These are phyloP conservation scores for Diarsia brunnea DNA, from an alignment of 2,888 invertebrate species.

Conservation along the genomic window DNA sequence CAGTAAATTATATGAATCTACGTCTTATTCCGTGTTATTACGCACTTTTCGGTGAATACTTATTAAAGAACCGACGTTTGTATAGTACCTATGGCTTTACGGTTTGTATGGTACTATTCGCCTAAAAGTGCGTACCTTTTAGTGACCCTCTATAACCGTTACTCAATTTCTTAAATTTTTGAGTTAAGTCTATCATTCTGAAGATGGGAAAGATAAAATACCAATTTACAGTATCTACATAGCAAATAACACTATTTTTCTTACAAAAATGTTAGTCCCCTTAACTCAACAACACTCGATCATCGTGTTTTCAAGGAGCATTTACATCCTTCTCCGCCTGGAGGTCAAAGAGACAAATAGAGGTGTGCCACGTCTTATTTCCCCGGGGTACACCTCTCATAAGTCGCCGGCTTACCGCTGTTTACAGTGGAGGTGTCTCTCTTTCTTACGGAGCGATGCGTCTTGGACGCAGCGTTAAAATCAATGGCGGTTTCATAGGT, in stretches of 20 bases:
- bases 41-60: too few species aligned
- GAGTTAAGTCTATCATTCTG: too few species aligned
- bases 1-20: too few species aligned
- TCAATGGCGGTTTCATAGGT: not conserved
- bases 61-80: too few species aligned
- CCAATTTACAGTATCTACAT: too few species aligned
- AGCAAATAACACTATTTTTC: not conserved
- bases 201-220: too few species aligned
- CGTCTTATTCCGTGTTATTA: too few species aligned
- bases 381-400: constrained; percentile 77
- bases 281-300: constrained; percentile 39
- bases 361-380: constrained; percentile 79
- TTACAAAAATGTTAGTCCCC: constrained; percentile 11
- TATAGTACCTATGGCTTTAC: too few species aligned
- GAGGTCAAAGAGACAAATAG: constrained; percentile 74
- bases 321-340: constrained; percentile 42
- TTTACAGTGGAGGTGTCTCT: constrained; percentile 65
- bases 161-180: too few species aligned
- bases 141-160: too few species aligned
- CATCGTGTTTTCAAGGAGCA: constrained; percentile 47
- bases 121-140: too few species aligned
- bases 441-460: constrained; percentile 31
- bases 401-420: constrained; percentile 67
- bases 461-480: constrained; percentile 25
- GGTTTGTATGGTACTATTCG: too few species aligned